Base-by-base conservation (phyloP, 1,140 invertebrate genomes). In the Maconellicoccus hirsutus region DNA sequence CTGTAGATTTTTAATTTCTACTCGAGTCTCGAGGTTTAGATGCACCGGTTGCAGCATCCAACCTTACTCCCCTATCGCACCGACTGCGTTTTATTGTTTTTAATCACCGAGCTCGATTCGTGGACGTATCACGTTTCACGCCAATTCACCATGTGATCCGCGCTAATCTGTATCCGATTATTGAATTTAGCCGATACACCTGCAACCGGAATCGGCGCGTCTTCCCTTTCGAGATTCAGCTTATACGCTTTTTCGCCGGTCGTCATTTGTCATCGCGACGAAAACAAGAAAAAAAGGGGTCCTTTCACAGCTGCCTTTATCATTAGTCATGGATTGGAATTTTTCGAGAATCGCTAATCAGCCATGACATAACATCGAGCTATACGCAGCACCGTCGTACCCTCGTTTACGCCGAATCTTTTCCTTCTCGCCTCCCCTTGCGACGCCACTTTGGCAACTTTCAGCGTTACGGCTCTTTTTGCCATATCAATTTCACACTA, bases 341-440 rank as follows among this genome's bases (percentile, higher is more conserved):
- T 66, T 66, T 66, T 66, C 61, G 25, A 66, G 61, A 66, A 66
- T 66, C 61, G 61, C 61, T 66, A 66, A 66, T 66, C 61, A 66
- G 61, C 10, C 61, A 66, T 66, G 61, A 66, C 22, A 66, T 66
- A 66, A 66, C 61, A 66, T 6, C 10, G 61, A 66, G 61, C 61
- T 23, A 16, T 66, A n/a, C 10, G 4, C 3, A 26, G 42, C n/a
- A 52, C 42, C 42, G 42, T 19, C 16, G 42, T 52, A 16, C n/a
- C 61, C 21, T 26, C 61, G 19, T 25, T 25, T 66, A 12, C 52
- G 16, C 16, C 52, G 52, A 59, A 59, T 4, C 52, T 59, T 66
- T 66, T 10, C 2, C 22, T 66, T 66, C 25, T 26, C 61, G 3
- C 52, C 16, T 22, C 3, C 25, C 61, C 19, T 23, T 66, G 22